A percentile compares a stretch with the other conserved stretches of the same genome.
These are phyloP conservation scores for Potorous gilbertii DNA, from an alignment of 2,797 vertebrate genomes.

Conservation along the genomic window DNA sequence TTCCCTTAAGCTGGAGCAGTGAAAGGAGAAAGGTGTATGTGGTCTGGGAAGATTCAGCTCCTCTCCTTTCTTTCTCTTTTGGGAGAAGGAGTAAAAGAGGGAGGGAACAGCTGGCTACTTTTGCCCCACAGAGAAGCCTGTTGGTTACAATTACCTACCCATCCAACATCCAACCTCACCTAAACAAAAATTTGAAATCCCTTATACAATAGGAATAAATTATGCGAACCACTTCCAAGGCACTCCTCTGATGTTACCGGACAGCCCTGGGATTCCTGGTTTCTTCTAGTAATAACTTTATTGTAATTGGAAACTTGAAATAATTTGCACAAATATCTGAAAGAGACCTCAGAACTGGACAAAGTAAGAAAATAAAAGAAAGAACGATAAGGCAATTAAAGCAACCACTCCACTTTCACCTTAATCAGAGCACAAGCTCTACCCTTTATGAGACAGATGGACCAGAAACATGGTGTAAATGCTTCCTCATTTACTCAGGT, in stretches of 20 bases:
- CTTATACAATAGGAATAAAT: slow-evolving; percentile 31
- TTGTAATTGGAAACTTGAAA: slow-evolving; percentile 41
- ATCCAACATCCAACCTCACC: slow-evolving; percentile 25
- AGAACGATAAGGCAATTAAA: slow-evolving; percentile 33
- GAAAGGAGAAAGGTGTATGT: background rate
- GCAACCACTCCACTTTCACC: background rate
- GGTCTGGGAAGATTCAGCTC: background rate
- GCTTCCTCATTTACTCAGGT: background rate
- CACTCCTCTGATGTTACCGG: background rate
- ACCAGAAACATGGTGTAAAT: slow-evolving; percentile 23
- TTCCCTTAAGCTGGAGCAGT: background rate
- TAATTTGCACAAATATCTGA: slow-evolving; percentile 26
- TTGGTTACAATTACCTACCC: background rate
- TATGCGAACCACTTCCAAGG: slow-evolving; percentile 20
- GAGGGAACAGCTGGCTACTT: background rate
- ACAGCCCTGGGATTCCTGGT: background rate
- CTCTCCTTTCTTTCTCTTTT: background rate
- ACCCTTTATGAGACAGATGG: slow-evolving; percentile 30
- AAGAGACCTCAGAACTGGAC: background rate
- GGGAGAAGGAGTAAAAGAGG: background rate
- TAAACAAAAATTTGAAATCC: slow-evolving; percentile 33
- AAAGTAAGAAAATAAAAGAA: slow-evolving; percentile 41
- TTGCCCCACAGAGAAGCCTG: background rate
- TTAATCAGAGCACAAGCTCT: background rate
- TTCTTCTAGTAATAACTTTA: slow-evolving; percentile 59